phyloP scores from a whole-genome alignment of 2,113 vertebrate species.

The Triplophysa rosa region DNA sequence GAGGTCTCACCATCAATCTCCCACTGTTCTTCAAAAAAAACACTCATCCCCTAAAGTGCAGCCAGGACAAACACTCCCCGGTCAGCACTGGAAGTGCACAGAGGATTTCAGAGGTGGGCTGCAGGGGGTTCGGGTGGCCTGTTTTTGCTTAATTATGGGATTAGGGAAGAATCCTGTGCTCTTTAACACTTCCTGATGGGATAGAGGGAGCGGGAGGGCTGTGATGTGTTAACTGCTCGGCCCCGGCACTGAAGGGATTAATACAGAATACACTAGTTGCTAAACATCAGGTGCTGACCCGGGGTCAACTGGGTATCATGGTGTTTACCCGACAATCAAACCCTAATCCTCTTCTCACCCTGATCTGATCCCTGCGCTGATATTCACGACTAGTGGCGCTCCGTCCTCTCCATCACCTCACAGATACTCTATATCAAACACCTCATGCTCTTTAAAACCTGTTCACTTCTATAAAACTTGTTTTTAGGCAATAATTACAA shows the following conservation, averaged over 20 bases:
- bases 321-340: constrained; percentile 74
- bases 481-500: not conserved
- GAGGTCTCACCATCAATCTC: constrained; percentile 19
- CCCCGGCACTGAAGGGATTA: constrained; percentile 65
- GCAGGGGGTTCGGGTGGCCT: constrained; percentile 61
- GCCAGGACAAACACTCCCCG: constrained; percentile 75
- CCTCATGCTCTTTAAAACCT: not conserved
- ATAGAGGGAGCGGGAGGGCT: constrained; percentile 40
- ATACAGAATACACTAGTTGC: constrained; percentile 64
- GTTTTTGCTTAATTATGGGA: constrained; percentile 74
- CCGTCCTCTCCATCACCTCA: not conserved
- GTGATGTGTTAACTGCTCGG: constrained; percentile 66
- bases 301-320: constrained; percentile 73
- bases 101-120: constrained; percentile 39
- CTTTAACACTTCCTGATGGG: constrained; percentile 67
- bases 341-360: constrained; percentile 62
- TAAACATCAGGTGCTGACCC: constrained; percentile 75
- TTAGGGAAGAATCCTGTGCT: constrained; percentile 74
- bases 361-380: constrained; percentile 29
- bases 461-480: not conserved
- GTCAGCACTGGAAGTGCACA: constrained; percentile 72
- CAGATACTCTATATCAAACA: not conserved
- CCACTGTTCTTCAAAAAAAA: constrained; percentile 29
- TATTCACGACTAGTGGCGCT: not conserved
- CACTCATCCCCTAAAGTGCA: constrained; percentile 67